Evolutionary conservation across 2,888 invertebrate species (phyloP).

Genomic region (Rhaphigaster nebulosa): DNA sequence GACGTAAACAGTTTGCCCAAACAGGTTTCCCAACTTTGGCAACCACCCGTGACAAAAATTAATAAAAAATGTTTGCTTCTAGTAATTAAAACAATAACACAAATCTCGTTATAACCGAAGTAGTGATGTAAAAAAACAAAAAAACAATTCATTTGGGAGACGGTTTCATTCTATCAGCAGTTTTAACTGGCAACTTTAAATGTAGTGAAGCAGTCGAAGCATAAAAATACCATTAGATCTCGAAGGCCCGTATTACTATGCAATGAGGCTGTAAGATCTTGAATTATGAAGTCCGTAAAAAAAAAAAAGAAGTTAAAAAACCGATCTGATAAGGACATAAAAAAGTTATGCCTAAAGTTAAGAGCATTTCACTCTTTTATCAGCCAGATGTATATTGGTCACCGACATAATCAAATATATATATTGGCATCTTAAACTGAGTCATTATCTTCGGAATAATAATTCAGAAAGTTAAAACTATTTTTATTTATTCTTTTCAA

Average conservation of each 20-base stretch:
- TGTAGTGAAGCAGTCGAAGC: too few relatives aligned
- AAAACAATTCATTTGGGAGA: too few relatives aligned
- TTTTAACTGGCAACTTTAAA: background rate
- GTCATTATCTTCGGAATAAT: background rate
- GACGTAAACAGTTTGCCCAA: constrained; percentile 5
- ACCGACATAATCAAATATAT: background rate
- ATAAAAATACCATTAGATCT: background rate
- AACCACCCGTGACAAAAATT: background rate
- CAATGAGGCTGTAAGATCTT: background rate
- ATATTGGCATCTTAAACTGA: background rate
- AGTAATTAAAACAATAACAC: background rate
- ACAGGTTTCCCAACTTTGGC: background rate
- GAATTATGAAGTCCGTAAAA: background rate
- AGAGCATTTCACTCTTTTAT: background rate
- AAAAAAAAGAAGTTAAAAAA: background rate
- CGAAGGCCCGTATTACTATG: background rate
- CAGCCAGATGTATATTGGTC: background rate
- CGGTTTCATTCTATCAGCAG: background rate
- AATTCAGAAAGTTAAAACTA: background rate
- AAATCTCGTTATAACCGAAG: too few relatives aligned
- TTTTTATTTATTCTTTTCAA: background rate
- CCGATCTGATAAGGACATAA: background rate
- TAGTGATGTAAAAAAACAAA: too few relatives aligned
- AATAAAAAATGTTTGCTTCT: background rate
- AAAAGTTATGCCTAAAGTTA: background rate